Conservation (phyloP, 1,140 invertebrate species). For the Stegodyphus mimosarum region DNA sequence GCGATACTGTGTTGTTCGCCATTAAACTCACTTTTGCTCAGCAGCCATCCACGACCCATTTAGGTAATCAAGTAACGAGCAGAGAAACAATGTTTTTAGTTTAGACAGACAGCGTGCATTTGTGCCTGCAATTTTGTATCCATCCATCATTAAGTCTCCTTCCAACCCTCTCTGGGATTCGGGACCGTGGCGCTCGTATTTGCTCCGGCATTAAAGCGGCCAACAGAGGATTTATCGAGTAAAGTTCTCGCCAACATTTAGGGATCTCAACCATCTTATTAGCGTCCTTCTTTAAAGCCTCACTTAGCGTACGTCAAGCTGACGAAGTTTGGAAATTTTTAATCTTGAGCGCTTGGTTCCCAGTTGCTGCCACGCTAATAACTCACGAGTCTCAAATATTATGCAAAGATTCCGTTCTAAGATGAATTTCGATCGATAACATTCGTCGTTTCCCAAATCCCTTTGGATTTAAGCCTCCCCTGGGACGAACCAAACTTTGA, state of each 20-base stretch:
- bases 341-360: slow-evolving; percentile 43
- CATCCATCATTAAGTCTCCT: slow-evolving; percentile 36
- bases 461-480: background rate
- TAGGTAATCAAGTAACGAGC: slow-evolving; percentile 19
- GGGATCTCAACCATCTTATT: slow-evolving; percentile 39
- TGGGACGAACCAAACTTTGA: slow-evolving; percentile 42
- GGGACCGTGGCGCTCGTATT: slow-evolving; percentile 17
- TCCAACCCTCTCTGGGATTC: background rate
- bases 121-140: slow-evolving; percentile 42
- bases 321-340: slow-evolving; percentile 58
- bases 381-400: slow-evolving; percentile 40
- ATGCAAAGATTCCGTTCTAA: slow-evolving; percentile 53
- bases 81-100: slow-evolving; percentile 43
- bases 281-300: slow-evolving; percentile 52
- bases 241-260: slow-evolving; percentile 44
- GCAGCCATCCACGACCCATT: background rate
- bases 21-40: background rate
- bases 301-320: slow-evolving; percentile 44
- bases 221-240: slow-evolving; percentile 43
- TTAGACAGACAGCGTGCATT: slow-evolving; percentile 3
- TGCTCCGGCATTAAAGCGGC: slow-evolving; percentile 57
- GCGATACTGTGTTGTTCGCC: background rate
- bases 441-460: slow-evolving; percentile 49
- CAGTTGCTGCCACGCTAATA: slow-evolving; percentile 41
- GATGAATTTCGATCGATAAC: slow-evolving; percentile 50